Conservation (phyloP, 2,888 invertebrate species). For the Drosophila percnosoma region DNA sequence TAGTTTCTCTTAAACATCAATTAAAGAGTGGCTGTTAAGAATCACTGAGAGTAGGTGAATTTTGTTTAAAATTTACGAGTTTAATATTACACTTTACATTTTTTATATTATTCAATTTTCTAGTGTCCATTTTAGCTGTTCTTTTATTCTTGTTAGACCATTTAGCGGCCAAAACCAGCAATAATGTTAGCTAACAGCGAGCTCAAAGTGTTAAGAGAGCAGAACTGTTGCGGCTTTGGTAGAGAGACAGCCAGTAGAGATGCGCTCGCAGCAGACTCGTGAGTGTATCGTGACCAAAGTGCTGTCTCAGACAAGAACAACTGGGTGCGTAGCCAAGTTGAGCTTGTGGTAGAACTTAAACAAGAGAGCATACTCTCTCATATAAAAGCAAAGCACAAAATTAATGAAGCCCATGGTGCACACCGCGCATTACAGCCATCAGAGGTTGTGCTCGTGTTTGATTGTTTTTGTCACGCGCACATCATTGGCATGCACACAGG, state of each 20-base stretch:
- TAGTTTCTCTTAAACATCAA: slow-evolving; percentile 34
- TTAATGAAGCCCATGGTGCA: background rate
- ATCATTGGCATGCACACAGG: slow-evolving; percentile 51
- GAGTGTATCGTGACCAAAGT: slow-evolving; percentile 27
- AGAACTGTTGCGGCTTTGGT: slow-evolving; percentile 2
- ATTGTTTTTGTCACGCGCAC: slow-evolving; percentile 62
- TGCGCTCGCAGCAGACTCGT: slow-evolving; percentile 16
- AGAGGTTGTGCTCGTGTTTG: slow-evolving; percentile 23
- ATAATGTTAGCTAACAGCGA: slow-evolving; percentile 49
- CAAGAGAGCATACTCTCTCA: background rate
- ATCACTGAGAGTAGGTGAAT: background rate
- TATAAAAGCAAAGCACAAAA: background rate
- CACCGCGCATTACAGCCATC: background rate
- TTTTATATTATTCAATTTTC: background rate
- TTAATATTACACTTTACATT: background rate
- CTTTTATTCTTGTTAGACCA: background rate
- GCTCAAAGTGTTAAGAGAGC: slow-evolving; percentile 51
- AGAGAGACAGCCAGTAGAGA: slow-evolving; percentile 35
- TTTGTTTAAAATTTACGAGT: background rate
- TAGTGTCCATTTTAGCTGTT: background rate
- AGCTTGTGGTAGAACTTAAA: background rate
- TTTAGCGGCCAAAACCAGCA: background rate
- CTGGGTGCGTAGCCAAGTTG: background rate
- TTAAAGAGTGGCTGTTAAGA: slow-evolving; percentile 6
- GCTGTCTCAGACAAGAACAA: background rate